Base-by-base conservation (phyloP, 2,797 vertebrate genomes). In the Lepilemur septentrionalis region DNA sequence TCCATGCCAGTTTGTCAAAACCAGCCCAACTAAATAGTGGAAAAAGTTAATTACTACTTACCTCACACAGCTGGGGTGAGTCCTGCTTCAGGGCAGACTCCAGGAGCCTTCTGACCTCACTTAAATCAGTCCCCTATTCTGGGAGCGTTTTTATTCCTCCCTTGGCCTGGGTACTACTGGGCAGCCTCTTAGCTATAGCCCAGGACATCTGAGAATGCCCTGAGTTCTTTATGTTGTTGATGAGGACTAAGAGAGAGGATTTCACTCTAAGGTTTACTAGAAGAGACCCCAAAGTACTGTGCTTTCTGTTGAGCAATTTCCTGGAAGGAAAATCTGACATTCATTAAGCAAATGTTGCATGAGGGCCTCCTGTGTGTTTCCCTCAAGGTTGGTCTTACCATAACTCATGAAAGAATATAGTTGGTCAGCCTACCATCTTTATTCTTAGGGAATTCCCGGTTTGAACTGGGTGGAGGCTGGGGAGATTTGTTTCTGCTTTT, bases 11-110 rank as follows among this genome's bases (percentile, higher is more conserved):
- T 93, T 91, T 70, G 76, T 96, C 84, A 95, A 73, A 94, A 94
- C 52, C 70, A 73, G 41, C 41, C 22, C 48, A 25, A 7, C 72
- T 65, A 70, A 87, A 59, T 32, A 57, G 25, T 95, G 79, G 30
- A 76, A 55, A 69, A 84, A 92, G 57, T 69, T 97, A 96, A 96
- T 97, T 87, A 94, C 61, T 91, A 5, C 95, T 96, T 97, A 95
- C 46, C n/a, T 73, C 52, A 88, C 90, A 81, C 59, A 61, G 57
- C 14, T 73, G 48, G 84, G 35, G 17, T 65, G 79, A 97, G 80
- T 90, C 79, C 20, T 92, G 69, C 93, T 93, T 89, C 65, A 83
- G 43, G 78, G 70, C 48, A 63, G 73, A 93, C 85, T 94, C 94
- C n/a, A 52, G 23, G 46, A 95, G 48, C 50, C 69, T 87, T 95